Evolutionary conservation across 2,797 vertebrate genomes (phyloP).

Genomic region (Darevskia nairensis): DNA sequence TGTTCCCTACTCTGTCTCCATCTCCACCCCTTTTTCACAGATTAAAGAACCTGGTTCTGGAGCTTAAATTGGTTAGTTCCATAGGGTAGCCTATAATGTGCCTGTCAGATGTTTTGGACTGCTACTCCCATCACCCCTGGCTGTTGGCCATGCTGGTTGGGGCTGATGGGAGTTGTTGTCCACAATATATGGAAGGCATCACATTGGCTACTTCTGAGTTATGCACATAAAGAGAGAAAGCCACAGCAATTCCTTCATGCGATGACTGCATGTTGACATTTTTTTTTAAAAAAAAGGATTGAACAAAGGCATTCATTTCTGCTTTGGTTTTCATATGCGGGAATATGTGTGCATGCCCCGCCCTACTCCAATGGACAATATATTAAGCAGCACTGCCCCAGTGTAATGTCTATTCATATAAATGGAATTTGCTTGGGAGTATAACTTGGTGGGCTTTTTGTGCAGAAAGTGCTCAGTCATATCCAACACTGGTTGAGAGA

Average conservation of each 20-base stretch:
- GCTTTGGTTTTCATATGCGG: background rate
- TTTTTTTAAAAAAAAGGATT: background rate
- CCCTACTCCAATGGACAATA: background rate
- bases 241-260: background rate
- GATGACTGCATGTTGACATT: background rate
- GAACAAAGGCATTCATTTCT: background rate
- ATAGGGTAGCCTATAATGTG: background rate
- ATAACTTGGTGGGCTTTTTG: background rate
- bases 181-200: too few species aligned
- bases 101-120: too few species aligned
- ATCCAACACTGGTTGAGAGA: constrained; percentile 4
- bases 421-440: constrained; percentile 1
- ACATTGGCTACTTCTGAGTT: background rate
- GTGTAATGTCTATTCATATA: background rate
- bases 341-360: fast-evolving
- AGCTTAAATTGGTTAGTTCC: background rate
- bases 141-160: background rate
- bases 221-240: background rate
- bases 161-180: background rate
- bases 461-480: background rate
- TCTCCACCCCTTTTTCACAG: too few species aligned
- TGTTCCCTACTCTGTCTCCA: background rate
- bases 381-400: background rate
- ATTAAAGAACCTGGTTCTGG: background rate
- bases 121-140: too few species aligned